Conservation (phyloP, 2,888 invertebrate species). For the Hofmannophila pseudospretella region DNA sequence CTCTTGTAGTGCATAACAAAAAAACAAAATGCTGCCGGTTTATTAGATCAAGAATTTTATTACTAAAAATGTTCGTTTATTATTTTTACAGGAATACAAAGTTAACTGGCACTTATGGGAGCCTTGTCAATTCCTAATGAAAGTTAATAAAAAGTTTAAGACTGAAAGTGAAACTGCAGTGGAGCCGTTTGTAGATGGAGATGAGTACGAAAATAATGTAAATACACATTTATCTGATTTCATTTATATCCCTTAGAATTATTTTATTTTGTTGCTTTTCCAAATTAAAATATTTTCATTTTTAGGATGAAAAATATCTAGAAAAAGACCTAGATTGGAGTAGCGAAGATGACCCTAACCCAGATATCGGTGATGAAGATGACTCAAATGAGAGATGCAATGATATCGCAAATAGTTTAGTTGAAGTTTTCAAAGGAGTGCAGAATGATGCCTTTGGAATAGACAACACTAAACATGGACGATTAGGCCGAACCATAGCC, state of each 20-base stretch:
- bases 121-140: conserved; percentile 56
- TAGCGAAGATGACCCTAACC: conserved; percentile 26
- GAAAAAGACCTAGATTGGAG: conserved; percentile 20
- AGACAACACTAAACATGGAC: conserved; percentile 42
- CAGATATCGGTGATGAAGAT: conserved; percentile 9
- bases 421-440: conserved; percentile 44
- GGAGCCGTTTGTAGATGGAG: not conserved
- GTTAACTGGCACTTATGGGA: conserved; percentile 68
- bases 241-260: too few species aligned
- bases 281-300: too few species aligned
- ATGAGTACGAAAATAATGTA: conserved; percentile 24
- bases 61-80: not conserved
- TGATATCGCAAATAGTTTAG: conserved; percentile 44
- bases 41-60: too few species aligned
- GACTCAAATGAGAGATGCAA: conserved; percentile 31
- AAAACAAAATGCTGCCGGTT: too few species aligned
- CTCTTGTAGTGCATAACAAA: too few species aligned
- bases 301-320: conserved; percentile 23
- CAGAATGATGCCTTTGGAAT: conserved; percentile 53
- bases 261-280: too few species aligned
- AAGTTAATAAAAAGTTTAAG: conserved; percentile 38
- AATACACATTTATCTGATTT: too few species aligned
- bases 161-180: conserved; percentile 5
- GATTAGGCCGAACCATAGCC: conserved; percentile 43
- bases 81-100: conserved; percentile 47